Base-by-base conservation (phyloP, 1,140 invertebrate genomes). In the Drepana arcuata region DNA sequence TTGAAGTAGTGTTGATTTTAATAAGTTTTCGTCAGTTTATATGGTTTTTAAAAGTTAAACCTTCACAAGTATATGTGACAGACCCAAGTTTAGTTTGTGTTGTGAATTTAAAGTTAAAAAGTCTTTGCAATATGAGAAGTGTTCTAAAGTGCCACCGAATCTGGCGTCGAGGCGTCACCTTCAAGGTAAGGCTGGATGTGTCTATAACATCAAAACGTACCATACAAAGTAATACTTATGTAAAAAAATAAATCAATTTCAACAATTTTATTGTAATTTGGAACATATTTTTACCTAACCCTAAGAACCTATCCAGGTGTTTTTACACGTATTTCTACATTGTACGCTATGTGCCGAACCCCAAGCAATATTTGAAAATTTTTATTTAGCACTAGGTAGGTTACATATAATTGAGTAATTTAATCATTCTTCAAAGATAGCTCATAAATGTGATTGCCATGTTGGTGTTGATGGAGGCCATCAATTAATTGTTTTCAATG, bases 1-100 rank as follows among this genome's bases (percentile, higher is more conserved):
- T 82, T 80, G 73, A 74, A 82, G 78, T 82, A 82, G 78, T 82
- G 78, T 78, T 78, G 69, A 77, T 78, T 78, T 78, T 71, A 69
- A 51, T 82, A 70, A 79, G 78, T 81, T 81, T 67, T 67, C 71
- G 71, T 71, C 69, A 77, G 71, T 78, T 66, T 71, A 26, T n/a
- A 69, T 70, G 48, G 73, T 75, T 66, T 35, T 55, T 59, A 59
- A 72, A 78, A 74, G 68, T 78, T 64, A 59, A 70, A 51, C 72
- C 54, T 56, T 69, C 74, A 79, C 74, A 75, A 81, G 71, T 82
- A 73, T 53, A 75, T 78, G 74, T 82, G 74, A 79, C 66, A 82
- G 74, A 81, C 72, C 62, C 48, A 60, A 81, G 73, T 81, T 79
- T 70, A 39, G 64, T 79, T 77, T 82, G 78, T 82, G 78, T 82